Percentiles rank a stretch among this genome's conserved stretches.
Evolutionary conservation across 2,888 invertebrate genomes (phyloP).

Genomic region (Osedax fenrisi): DNA sequence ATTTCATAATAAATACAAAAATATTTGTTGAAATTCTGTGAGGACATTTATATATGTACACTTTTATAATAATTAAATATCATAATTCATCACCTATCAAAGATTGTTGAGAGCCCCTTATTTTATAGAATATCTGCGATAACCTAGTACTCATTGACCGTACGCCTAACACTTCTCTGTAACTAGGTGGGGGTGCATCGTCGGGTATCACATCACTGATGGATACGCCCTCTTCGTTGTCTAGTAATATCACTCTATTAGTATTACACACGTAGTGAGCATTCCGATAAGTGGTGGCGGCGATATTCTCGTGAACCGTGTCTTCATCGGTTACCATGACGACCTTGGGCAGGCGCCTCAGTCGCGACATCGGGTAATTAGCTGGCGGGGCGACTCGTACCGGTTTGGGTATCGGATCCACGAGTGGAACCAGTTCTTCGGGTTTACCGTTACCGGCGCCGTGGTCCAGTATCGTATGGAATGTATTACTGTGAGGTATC

Average conservation of each 20-base stretch:
- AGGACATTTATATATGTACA: too few species aligned
- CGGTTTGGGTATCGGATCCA: background rate
- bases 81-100: background rate
- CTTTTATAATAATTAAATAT: too few species aligned
- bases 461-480: background rate
- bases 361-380: background rate
- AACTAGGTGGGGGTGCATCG: background rate
- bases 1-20: too few species aligned
- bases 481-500: background rate
- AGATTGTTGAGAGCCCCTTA: background rate
- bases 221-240: background rate
- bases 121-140: background rate
- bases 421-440: background rate
- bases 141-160: background rate
- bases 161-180: background rate
- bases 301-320: too few species aligned
- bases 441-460: too few species aligned
- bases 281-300: too few species aligned
- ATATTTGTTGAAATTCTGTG: too few species aligned
- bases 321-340: too few species aligned
- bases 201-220: background rate
- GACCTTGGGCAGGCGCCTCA: background rate
- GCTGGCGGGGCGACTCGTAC: background rate
- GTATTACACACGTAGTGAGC: too few species aligned
- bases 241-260: background rate